Evolutionary conservation across 2,888 invertebrate genomes (phyloP).

Genomic region (Trichopria drosophilae): DNA sequence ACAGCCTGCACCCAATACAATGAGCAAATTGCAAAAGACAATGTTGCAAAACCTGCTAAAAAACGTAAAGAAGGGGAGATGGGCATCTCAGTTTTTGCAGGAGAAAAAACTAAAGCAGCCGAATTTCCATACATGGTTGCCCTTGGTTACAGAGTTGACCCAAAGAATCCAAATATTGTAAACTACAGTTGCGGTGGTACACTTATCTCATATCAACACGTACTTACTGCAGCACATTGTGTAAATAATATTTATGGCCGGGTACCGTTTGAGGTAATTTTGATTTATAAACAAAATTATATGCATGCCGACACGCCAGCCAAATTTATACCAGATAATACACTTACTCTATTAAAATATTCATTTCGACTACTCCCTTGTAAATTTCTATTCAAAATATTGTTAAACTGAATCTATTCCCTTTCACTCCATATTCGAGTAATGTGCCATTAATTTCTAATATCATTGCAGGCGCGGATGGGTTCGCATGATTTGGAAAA

Average conservation of each 20-base stretch:
- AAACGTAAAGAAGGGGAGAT: no score
- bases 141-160: slow-evolving; percentile 41
- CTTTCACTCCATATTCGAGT: slow-evolving; percentile 45
- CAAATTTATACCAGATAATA: no score
- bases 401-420: slow-evolving; percentile 43
- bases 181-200: slow-evolving; percentile 50
- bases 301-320: no score
- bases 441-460: no score
- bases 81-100: no score
- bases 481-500: slow-evolving; percentile 42
- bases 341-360: no score
- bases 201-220: slow-evolving; percentile 45
- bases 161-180: slow-evolving; percentile 26
- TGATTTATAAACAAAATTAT: no score
- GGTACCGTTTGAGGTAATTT: slow-evolving; percentile 46
- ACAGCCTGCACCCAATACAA: no score
- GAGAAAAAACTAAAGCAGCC: slow-evolving; percentile 33
- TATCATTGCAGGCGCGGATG: slow-evolving; percentile 43
- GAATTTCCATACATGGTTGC: slow-evolving; percentile 52
- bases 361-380: no score
- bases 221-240: slow-evolving; percentile 54
- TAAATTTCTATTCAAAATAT: no score
- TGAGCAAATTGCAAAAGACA: no score
- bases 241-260: slow-evolving; percentile 43
- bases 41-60: no score